Evolutionary conservation across 92 coral and sea anemone genomes (phyloP).

Genomic region (Epizoanthus scotinus): DNA sequence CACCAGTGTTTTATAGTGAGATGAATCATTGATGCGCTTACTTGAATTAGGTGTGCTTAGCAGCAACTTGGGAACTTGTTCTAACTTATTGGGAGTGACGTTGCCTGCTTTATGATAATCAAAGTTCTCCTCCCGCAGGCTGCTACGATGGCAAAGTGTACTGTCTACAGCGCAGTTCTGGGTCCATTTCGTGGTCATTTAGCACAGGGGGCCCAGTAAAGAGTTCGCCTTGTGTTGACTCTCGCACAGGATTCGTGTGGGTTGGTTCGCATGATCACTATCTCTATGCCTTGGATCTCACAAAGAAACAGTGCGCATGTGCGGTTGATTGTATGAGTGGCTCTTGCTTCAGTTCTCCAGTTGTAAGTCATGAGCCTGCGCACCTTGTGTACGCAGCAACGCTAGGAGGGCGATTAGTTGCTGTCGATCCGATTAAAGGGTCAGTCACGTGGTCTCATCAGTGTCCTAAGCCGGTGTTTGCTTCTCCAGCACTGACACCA

Average conservation of each 20-base stretch:
- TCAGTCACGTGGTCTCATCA: slow-evolving; percentile 65
- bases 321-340: slow-evolving; percentile 77
- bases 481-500: slow-evolving; percentile 67
- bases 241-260: slow-evolving; percentile 88
- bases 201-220: slow-evolving; percentile 85
- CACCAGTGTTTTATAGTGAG: too few species aligned
- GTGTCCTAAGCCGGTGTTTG: slow-evolving; percentile 89
- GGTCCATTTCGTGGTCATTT: slow-evolving; percentile 71
- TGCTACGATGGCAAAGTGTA: slow-evolving; percentile 97
- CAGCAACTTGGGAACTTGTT: not conserved
- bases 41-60: too few species aligned
- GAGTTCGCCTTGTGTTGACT: slow-evolving; percentile 87
- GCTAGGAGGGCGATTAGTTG: slow-evolving; percentile 67
- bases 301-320: slow-evolving; percentile 46
- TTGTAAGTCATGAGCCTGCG: slow-evolving; percentile 47
- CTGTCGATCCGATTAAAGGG: slow-evolving; percentile 55
- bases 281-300: slow-evolving; percentile 75
- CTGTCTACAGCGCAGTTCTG: slow-evolving; percentile 66
- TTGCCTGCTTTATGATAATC: not conserved
- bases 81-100: not conserved
- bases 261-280: slow-evolving; percentile 93
- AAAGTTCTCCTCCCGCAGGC: slow-evolving; percentile 45
- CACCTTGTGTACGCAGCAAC: slow-evolving; percentile 80
- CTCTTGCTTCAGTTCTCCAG: slow-evolving; percentile 93
- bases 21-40: too few species aligned